Evolutionary conservation across 2,797 vertebrate species (phyloP).

Genomic region (Halcyon chelicuti): DNA sequence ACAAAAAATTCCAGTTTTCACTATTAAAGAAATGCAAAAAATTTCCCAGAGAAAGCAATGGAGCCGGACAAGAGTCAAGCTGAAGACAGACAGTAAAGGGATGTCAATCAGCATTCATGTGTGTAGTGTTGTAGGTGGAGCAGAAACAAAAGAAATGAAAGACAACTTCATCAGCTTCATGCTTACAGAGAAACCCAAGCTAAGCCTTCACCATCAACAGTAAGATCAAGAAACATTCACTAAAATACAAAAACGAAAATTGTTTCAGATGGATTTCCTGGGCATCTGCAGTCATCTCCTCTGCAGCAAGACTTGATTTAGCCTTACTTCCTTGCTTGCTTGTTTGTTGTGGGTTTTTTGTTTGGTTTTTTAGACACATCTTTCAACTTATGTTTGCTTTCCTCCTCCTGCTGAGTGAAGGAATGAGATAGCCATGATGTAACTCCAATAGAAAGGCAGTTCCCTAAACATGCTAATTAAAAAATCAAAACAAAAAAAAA

Average conservation of each 20-base stretch:
- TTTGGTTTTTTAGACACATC: not conserved
- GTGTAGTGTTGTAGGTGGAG: not conserved
- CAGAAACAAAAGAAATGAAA: not conserved
- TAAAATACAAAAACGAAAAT: not conserved
- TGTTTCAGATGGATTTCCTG: not conserved
- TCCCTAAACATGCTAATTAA: not conserved
- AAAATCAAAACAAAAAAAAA: not conserved
- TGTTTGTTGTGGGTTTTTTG: rapidly evolving
- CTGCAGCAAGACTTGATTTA: not conserved
- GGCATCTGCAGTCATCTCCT: not conserved
- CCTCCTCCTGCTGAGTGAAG: not conserved
- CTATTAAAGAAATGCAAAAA: not conserved
- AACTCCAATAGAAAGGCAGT: not conserved
- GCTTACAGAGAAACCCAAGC: not conserved
- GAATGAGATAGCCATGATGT: not conserved
- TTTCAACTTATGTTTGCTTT: not conserved
- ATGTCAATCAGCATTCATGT: not conserved
- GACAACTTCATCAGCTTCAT: not conserved
- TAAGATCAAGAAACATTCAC: not conserved
- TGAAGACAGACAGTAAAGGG: not conserved
- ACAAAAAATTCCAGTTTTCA: not conserved
- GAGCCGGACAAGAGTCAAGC: not conserved
- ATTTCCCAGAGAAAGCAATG: not conserved
- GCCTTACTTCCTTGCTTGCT: not conserved
- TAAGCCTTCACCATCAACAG: not conserved